phyloP scores from a whole-genome alignment of 2,113 vertebrate genomes.

The Reinhardtius hippoglossoides region DNA sequence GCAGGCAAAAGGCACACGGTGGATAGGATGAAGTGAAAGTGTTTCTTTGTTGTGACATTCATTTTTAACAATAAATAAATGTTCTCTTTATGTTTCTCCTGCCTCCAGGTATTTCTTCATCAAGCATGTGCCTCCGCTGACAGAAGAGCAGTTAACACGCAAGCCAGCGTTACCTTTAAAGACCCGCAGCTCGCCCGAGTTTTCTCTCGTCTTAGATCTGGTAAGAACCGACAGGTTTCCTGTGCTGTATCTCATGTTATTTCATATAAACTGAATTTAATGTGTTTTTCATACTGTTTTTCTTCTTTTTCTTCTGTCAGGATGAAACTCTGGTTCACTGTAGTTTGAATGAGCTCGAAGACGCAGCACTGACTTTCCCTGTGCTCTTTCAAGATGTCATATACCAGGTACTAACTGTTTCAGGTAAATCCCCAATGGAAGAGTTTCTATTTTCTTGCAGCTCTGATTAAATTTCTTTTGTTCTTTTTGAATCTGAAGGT shows the following conservation, averaged over 20 bases:
- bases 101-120: constrained; percentile 95
- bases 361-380: constrained; percentile 97
- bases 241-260: background rate
- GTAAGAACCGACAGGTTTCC: constrained; percentile 72
- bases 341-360: constrained; percentile 98
- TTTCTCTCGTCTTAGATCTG: constrained; percentile 96
- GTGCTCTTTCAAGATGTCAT: constrained; percentile 99
- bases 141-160: constrained; percentile 96
- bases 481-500: constrained; percentile 81
- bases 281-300: background rate
- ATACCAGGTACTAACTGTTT: constrained; percentile 91
- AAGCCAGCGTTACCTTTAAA: constrained; percentile 97
- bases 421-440: background rate
- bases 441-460: background rate
- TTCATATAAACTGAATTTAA: background rate
- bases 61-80: background rate
- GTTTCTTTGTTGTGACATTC: too few relatives aligned
- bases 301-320: constrained; percentile 71
- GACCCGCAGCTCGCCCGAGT: constrained; percentile 98
- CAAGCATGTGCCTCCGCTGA: constrained; percentile 97
- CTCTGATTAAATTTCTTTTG: background rate
- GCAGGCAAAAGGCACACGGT: too few relatives aligned
- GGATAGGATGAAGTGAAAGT: too few relatives aligned
- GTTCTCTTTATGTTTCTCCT: background rate
- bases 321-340: constrained; percentile 99